Base-by-base conservation (phyloP, 2,797 vertebrate species). In the Micrastur ruficollis region DNA sequence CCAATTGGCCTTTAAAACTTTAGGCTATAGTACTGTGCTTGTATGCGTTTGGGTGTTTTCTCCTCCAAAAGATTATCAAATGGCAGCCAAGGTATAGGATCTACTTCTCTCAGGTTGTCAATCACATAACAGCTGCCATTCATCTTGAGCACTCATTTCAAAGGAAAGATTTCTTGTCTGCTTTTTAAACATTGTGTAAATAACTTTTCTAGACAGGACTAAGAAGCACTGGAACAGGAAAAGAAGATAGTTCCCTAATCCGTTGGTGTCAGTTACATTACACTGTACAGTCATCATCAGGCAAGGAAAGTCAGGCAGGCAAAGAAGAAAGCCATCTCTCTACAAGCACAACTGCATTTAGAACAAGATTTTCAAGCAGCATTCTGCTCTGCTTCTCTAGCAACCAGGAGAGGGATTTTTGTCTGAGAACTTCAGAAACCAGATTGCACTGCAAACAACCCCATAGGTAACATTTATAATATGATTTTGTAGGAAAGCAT, bases 181-280 rank as follows among this genome's bases (percentile, higher is more conserved):
- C 52, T 94, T 96, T 95, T 90, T 87, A 89, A 97, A 86, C 52
- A 81, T 78, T 50, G 20, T 87, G 55, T 70, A 97, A 97, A 96
- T 95, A 96, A 97, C 55, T 82, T 95, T 71, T 97, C 97, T 95
- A 95, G 75, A 89, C 56, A 94, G 66, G 90, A 72, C 59, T 93
- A 96, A 95, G 85, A 96, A 87, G 36, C 86, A 70, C 83, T 96
- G 96, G 74, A 95, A 91, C 65, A 87, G 78, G 61, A 97, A 97
- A 97, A 95, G 50, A 52, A 90, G 72, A n/a, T 50, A 85, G 52
- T 66, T 66, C 46, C n/a, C 73, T 97, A 90, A 95, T 92, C 70
- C 86, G 23, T 8, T 94, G 55, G 32, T 91, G 72, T 95, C 74
- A 74, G 44, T 83, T 90, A 34, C 21, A 38, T 62, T 38, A 38